phyloP scores from a whole-genome alignment of 2,113 vertebrate species.

The Callipepla californica region DNA sequence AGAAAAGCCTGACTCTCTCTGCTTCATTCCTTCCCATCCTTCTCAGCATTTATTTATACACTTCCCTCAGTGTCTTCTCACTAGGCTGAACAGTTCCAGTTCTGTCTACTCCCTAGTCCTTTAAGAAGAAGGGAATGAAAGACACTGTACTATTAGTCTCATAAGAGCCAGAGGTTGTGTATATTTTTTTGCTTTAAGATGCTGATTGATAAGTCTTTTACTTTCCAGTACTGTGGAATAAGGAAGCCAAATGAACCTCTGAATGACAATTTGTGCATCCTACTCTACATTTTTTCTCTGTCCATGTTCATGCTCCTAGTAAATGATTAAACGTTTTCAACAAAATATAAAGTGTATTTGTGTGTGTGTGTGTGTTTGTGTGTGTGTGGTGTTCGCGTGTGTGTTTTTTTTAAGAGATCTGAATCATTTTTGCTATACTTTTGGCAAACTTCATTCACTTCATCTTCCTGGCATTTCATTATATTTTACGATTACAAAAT shows the following conservation, averaged over 20 bases:
- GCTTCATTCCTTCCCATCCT: neutral
- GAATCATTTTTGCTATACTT: constrained; percentile 78
- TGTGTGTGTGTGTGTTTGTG: neutral
- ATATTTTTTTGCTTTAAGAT: neutral
- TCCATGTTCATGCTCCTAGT: neutral
- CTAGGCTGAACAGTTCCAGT: neutral
- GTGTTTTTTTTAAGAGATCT: constrained; percentile 68
- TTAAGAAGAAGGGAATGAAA: neutral
- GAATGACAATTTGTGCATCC: neutral
- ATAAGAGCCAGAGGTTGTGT: neutral
- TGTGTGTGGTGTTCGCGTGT: too few species aligned
- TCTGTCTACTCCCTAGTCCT: neutral
- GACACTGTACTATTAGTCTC: neutral
- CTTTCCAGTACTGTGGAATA: neutral
- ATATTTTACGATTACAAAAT: constrained; percentile 85
- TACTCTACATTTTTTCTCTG: neutral
- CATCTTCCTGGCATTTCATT: constrained; percentile 86
- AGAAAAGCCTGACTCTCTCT: neutral
- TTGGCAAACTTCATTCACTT: constrained; percentile 84
- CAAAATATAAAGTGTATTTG: constrained; percentile 31
- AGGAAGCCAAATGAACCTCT: neutral
- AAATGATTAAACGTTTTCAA: constrained; percentile 55
- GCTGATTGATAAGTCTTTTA: neutral
- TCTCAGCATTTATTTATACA: neutral
- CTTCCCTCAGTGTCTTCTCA: fast-evolving